Base-by-base conservation (phyloP, 2,888 invertebrate species). In the Acanthosepion lycidas region DNA sequence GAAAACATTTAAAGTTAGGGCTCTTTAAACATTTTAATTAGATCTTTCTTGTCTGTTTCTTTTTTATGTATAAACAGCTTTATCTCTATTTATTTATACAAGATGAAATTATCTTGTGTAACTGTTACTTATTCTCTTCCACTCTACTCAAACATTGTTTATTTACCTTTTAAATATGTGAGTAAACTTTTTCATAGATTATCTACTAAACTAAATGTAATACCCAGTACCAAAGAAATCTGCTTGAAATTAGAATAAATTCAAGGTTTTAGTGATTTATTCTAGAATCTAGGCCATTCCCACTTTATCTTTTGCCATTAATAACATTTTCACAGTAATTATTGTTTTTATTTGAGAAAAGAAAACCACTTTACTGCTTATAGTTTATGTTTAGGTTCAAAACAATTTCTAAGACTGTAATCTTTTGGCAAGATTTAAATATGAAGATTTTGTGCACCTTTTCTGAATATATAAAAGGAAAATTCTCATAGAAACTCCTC, bases 261-360 rank as follows among this genome's bases (percentile, higher is more conserved):
- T 20, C 23, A 59, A 59, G 5, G 4, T 20, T 23, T 6, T 5
- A 23, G 59, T 78, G n/a, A 33, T 15, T n/a, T 78, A 78, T 78
- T n/a, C 15, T n/a, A 33, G 9, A 78, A 78, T n/a, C 9, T 78
- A 78, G 78, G 78, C n/a, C 78, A 78, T 78, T 78, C 78, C 12
- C 78, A 78, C 15, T 78, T 78, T 78, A 78, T 78, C n/a, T 33
- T 78, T 78, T 8, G 78, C 78, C 78, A 78, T 78, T 78, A 78
- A 78, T 78, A 78, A 78, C 78, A 59, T 33, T 78, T 78, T 78
- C 78, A 78, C 78, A 78, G 78, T 78, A n/a, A n/a, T 33, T 78
- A 78, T 78, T 78, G 78, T 78, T 78, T n/a, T n/a, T 78, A 33
- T 78, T 12, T 78, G 78, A 78, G 78, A 78, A 55, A 59, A 28